Conservation (phyloP, 2,797 vertebrate species). For the Cyprinodon diabolis region DNA sequence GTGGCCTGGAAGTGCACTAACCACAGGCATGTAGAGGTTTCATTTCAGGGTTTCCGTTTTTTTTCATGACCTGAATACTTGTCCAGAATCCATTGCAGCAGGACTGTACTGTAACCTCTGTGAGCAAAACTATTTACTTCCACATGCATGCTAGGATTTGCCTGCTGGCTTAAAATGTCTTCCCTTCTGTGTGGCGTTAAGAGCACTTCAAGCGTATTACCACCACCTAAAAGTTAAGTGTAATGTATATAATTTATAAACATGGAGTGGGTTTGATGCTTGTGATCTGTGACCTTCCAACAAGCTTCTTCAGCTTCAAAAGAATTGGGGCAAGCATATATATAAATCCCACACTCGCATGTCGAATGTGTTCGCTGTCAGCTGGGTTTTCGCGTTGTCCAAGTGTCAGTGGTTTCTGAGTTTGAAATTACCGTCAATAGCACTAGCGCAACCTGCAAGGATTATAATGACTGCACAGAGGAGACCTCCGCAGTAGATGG, state of each 20-base stretch:
- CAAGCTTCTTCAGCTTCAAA: not conserved
- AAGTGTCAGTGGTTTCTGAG: not conserved
- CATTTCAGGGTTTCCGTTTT: too few species aligned
- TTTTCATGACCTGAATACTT: too few species aligned
- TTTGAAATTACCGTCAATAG: not conserved
- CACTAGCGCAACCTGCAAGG: not conserved
- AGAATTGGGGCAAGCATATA: not conserved
- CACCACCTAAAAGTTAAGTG: not conserved
- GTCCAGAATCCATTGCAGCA: too few species aligned
- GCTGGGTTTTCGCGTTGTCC: not conserved
- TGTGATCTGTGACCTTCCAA: not conserved
- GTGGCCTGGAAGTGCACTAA: too few species aligned
- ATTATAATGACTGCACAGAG: not conserved
- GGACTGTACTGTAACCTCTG: too few species aligned
- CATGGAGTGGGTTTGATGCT: not conserved
- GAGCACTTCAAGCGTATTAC: too few species aligned
- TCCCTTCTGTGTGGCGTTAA: too few species aligned
- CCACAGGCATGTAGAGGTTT: too few species aligned
- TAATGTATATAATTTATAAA: not conserved
- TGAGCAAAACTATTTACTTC: too few species aligned
- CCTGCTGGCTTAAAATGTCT: too few species aligned
- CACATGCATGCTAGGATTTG: too few species aligned
- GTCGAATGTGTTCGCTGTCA: not conserved
- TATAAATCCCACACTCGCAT: not conserved
- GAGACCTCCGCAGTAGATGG: not conserved